Base-by-base conservation (phyloP, 2,888 invertebrate species). In the Blastobasis lacticolella region DNA sequence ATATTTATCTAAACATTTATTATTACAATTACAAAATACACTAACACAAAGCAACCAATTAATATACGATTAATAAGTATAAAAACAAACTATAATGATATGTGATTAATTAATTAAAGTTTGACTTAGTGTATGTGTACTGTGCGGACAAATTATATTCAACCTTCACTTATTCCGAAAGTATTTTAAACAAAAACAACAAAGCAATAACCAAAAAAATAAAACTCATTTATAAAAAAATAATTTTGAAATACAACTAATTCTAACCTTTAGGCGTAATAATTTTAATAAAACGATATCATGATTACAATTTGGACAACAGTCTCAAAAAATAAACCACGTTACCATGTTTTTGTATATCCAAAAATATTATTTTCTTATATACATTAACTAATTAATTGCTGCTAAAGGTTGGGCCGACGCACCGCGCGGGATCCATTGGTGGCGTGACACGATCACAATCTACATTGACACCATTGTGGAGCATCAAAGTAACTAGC, bases 281-380 rank as follows among this genome's bases (percentile, higher is more conserved):
- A 75, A 71, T 73, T 75, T 72, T 63, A 78, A 80, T 73, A 78
- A 73, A 81, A 76, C 58, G 61, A 68, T 68, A 67, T 67, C 75
- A 76, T 71, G 75, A 78, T 75, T 68, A 71, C 64, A 75, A 79
- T 82, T 82, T 80, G 75, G 83, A 83, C 78, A 84, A 84, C 80
- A 85, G 81, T 86, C 82, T 85, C 82, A 80, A 86, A 85, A 86
- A 85, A 83, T 84, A 85, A 79, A 68, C 69, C 67, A 70, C 75
- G 72, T 72, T 70, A 72, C 56, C 68, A 70, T 73, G 71, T 67
- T 73, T 64, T 73, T 69, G 69, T 76, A 74, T 71, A 75, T 81
- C 74, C 78, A 83, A 82, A 83, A 83, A 83, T 83, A 83, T 78
- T 23, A 71, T 78, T 69, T 70, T 79, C 69, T 77, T 83, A 78